A percentile compares a stretch with the other conserved stretches of the same genome.
phyloP scores from a whole-genome alignment of 1,140 invertebrate species.

The Lepidurus packardi region DNA sequence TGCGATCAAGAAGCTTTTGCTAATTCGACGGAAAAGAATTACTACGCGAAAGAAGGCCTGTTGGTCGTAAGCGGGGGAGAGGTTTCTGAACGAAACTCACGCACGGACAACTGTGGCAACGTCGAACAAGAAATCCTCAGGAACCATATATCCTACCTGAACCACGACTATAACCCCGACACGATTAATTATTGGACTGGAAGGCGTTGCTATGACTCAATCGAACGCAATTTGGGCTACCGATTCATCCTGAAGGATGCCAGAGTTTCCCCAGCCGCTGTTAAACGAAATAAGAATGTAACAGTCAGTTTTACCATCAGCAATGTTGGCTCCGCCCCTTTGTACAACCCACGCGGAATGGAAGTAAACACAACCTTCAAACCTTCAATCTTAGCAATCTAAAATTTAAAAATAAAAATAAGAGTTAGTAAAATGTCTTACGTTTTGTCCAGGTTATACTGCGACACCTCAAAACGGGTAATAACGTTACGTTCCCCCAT shows the following conservation, averaged over 20 bases:
- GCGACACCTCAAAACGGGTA: background rate
- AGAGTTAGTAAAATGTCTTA: too few species aligned
- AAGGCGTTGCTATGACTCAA: slow-evolving; percentile 10
- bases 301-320: slow-evolving; percentile 23
- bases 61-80: slow-evolving; percentile 26
- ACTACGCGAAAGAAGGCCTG: slow-evolving; percentile 7
- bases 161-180: slow-evolving; percentile 26
- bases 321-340: slow-evolving; percentile 24
- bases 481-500: background rate
- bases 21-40: background rate
- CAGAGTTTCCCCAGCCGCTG: background rate
- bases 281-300: slow-evolving; percentile 7
- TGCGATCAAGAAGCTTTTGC: slow-evolving; percentile 21
- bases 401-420: background rate
- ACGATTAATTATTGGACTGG: slow-evolving; percentile 2
- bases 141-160: slow-evolving; percentile 27
- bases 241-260: slow-evolving; percentile 24
- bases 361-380: background rate
- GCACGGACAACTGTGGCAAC: background rate
- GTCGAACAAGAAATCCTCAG: slow-evolving; percentile 16
- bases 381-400: background rate
- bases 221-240: slow-evolving; percentile 27
- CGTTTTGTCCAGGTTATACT: background rate
- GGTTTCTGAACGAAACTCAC: background rate
- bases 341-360: slow-evolving; percentile 29